A percentile compares a stretch with the other conserved stretches of the same genome.
Conservation (phyloP, 2,797 vertebrate species). For the Tolypeutes matacus region DNA sequence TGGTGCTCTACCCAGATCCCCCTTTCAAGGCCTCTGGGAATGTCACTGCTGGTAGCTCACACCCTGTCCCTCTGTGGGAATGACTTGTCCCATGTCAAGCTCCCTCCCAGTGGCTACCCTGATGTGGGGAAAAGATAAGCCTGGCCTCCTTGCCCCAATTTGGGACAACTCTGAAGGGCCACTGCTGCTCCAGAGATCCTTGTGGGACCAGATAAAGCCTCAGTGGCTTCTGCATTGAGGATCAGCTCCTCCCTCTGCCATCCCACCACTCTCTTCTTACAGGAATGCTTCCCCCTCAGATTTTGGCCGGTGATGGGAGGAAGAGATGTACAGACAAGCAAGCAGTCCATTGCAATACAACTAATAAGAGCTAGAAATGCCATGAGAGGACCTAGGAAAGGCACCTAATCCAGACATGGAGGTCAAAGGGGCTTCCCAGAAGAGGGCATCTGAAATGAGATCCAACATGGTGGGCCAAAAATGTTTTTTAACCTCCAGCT, state of each 20-base stretch:
- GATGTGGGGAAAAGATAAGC: neutral
- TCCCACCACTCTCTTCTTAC: neutral
- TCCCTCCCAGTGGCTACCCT: neutral
- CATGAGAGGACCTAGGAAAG: rapidly evolving
- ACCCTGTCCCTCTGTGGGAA: neutral
- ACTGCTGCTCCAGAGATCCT: neutral
- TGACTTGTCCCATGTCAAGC: rapidly evolving
- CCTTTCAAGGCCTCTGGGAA: neutral
- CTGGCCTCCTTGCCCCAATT: neutral
- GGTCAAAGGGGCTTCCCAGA: neutral
- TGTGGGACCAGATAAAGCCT: neutral
- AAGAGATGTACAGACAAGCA: neutral
- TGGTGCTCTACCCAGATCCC: neutral
- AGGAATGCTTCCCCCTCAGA: neutral
- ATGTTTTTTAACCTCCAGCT: neutral
- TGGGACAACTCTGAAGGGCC: neutral
- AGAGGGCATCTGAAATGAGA: neutral
- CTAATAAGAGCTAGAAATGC: too few species aligned
- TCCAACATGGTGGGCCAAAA: neutral
- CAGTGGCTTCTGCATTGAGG: neutral
- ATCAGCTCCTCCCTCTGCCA: neutral
- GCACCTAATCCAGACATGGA: neutral
- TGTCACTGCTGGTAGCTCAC: neutral
- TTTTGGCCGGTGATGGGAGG: neutral
- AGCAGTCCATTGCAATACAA: neutral